These are phyloP conservation scores for Tupaia chinensis DNA, from an alignment of 2,113 vertebrate species.

Conservation along the genomic window DNA sequence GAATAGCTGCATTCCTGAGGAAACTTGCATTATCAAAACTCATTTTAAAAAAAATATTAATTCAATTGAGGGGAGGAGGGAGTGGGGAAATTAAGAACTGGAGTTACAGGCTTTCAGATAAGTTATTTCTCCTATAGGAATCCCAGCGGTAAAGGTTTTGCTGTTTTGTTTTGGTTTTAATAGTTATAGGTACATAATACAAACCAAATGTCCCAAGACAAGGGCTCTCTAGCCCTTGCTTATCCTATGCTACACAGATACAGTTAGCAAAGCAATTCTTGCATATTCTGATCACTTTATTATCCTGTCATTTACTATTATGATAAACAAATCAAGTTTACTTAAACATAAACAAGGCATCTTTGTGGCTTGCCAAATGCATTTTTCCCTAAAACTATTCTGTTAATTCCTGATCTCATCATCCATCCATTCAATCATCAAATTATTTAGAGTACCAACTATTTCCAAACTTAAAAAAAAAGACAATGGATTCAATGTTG, in stretches of 20 bases:
- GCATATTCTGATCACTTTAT: neutral
- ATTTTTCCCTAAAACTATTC: neutral
- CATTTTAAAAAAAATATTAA: slow-evolving; percentile 18
- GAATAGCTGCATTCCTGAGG: neutral
- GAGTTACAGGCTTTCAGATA: neutral
- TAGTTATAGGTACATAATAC: neutral
- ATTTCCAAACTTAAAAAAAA: slow-evolving; percentile 39
- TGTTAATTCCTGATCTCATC: slow-evolving; percentile 7
- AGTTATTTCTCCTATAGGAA: neutral
- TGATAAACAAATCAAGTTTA: slow-evolving; percentile 16
- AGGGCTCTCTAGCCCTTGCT: neutral
- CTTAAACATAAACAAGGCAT: slow-evolving; percentile 5
- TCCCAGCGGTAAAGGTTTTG: neutral
- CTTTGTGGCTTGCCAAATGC: neutral
- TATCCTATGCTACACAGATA: neutral
- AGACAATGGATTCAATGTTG: slow-evolving; percentile 22
- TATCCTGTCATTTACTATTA: neutral
- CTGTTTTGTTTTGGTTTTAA: neutral
- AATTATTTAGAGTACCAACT: slow-evolving; percentile 15
- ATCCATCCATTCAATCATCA: neutral
- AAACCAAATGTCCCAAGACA: neutral
- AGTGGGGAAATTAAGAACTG: neutral
- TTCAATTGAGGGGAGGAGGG: neutral
- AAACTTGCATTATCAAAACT: neutral
- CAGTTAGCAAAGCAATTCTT: neutral